Percentiles rank a stretch among this genome's conserved stretches.
Conservation (phyloP, 2,797 vertebrate genomes). For the Macrochelys suwanniensis region DNA sequence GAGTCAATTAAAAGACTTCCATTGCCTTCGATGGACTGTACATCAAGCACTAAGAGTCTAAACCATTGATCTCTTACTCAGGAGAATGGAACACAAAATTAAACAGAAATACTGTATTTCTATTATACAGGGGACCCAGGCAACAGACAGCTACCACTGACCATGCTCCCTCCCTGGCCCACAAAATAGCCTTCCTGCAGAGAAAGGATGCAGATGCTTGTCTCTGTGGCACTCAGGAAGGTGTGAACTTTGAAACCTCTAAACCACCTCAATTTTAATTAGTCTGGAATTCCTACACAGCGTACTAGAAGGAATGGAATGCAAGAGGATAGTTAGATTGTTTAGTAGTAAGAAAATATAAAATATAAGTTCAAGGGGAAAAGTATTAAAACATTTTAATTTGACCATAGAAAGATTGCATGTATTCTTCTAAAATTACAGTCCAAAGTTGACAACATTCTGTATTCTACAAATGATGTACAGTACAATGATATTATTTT, state of each 20-base stretch:
- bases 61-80: background rate
- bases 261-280: no score
- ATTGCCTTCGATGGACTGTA: background rate
- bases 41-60: background rate
- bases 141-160: background rate
- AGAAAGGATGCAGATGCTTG: background rate
- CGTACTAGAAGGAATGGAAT: background rate
- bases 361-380: background rate
- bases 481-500: background rate
- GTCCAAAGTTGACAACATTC: fast-evolving
- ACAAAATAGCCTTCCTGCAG: background rate
- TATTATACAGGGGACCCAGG: background rate
- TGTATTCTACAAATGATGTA: fast-evolving
- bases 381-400: background rate
- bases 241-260: background rate
- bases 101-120: background rate
- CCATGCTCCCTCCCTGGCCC: background rate
- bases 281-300: background rate
- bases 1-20: background rate
- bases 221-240: background rate
- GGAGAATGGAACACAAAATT: background rate
- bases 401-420: background rate
- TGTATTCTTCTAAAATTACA: background rate
- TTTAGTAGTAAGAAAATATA: background rate
- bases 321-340: background rate